These are phyloP conservation scores for Irena cyanogastra DNA, from an alignment of 2,113 vertebrate genomes.

Conservation along the genomic window DNA sequence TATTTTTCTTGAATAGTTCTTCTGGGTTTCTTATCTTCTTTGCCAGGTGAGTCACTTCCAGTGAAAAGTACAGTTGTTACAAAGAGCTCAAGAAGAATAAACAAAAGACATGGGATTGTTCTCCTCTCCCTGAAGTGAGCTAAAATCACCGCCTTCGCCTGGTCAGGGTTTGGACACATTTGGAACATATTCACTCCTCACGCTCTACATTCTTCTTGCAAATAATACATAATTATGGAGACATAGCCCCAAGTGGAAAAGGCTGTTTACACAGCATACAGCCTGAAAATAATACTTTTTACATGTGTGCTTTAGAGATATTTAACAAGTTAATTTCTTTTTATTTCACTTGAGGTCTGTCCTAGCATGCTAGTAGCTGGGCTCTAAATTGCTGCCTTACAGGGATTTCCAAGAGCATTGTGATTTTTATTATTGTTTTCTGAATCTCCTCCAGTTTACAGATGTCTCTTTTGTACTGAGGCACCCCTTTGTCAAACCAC, in stretches of 20 bases:
- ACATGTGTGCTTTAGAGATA: neutral
- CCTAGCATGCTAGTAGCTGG: neutral
- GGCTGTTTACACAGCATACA: neutral
- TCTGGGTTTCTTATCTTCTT: conserved; percentile 27
- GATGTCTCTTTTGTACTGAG: neutral
- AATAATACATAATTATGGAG: neutral
- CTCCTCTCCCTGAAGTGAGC: neutral
- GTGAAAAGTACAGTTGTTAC: neutral
- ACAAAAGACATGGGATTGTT: neutral
- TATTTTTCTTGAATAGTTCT: neutral
- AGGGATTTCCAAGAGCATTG: neutral
- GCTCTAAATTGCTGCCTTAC: neutral
- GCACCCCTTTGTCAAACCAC: neutral
- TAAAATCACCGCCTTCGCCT: neutral
- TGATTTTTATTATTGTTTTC: neutral
- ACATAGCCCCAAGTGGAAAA: neutral
- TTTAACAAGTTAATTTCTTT: conserved; percentile 20
- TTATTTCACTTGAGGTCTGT: conserved; percentile 5
- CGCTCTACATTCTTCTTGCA: neutral
- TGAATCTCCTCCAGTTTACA: neutral
- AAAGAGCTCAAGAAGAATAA: neutral
- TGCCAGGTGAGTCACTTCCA: conserved; percentile 50
- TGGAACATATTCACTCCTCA: conserved; percentile 12
- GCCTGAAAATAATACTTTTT: neutral
- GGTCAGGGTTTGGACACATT: neutral